Evolutionary conservation across 2,113 vertebrate species (phyloP), one percentile per base, ranked within the genome.

Genomic region (Siniperca chuatsi): DNA sequence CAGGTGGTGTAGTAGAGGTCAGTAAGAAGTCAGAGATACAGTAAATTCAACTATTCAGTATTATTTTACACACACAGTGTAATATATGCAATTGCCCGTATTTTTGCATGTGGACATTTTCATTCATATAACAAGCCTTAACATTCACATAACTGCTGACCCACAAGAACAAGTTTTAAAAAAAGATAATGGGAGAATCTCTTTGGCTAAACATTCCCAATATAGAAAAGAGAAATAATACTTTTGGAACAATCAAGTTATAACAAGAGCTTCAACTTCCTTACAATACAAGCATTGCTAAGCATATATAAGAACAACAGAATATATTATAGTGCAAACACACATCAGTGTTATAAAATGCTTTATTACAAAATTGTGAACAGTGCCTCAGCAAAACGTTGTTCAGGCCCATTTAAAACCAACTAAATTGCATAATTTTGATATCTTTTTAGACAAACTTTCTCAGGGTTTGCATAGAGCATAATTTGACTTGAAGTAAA

Each of bases 341-440:
- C 67, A 87, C 74, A 4, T 74, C 52, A 90, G 92, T 92, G 92
- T 92, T 94, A 94, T 88, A 93, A 96, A 96, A 96, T 91, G 92
- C 90, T 96, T 96, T 95, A 96, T 94, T 96, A 95, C 91, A 94
- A 95, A 95, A 95, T 67, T 89, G 89, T 93, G 91, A 90, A 90
- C 75, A 81, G 80, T 81, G 61, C 55, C 72, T 52, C 84, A 82
- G 79, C 78, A 91, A 86, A 86, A 84, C 67, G 35, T 78, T 42
- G 70, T 83, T 84, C 44, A 85, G 72, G 71, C 67, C 71, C 65
- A 68, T 78, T 85, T 72, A 46, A 86, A 85, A 50, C 61, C 58
- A 75, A 72, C 83, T 73, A 55, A 54, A 46, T 76, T 89, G 78
- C 84, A 88, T 87, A 78, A 84, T 82, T 61, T 37, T 68, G 37